Evolutionary conservation across 2,797 vertebrate species (phyloP).

Genomic region (Babyrousa celebensis): DNA sequence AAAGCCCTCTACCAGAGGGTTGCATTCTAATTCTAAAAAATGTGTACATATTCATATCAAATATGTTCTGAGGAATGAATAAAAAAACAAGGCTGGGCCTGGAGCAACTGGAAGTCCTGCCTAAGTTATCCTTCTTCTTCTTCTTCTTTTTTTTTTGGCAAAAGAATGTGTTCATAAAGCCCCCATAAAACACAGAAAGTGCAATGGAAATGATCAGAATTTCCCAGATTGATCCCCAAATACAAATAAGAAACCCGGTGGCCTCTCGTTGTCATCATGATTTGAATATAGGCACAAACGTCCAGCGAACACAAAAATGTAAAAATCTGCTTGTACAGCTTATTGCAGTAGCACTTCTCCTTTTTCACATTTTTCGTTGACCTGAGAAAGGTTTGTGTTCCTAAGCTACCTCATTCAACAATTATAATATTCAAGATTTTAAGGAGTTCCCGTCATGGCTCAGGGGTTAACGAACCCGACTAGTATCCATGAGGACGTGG

Average conservation of each 20-base stretch:
- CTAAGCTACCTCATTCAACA: conserved; percentile 20
- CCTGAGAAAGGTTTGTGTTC: conserved; percentile 4
- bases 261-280: background rate
- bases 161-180: background rate
- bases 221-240: background rate
- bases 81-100: background rate
- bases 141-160: background rate
- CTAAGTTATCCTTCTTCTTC: background rate
- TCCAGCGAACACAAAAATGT: conserved; percentile 38
- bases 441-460: too few species aligned
- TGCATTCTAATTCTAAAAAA: conserved; percentile 60
- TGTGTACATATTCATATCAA: conserved; percentile 29
- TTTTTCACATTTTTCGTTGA: conserved; percentile 37
- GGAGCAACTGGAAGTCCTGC: background rate
- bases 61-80: background rate
- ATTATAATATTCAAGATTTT: conserved; percentile 10
- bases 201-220: background rate
- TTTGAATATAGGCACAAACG: background rate
- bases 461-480: too few species aligned
- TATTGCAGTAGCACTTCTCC: background rate
- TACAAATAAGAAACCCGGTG: background rate
- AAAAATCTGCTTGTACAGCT: background rate
- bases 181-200: conserved; percentile 11
- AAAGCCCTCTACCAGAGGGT: background rate
- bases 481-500: too few species aligned